These are phyloP conservation scores for Vannuccia rotundouncinata DNA, from an alignment of 2,888 invertebrate genomes.

Conservation along the genomic window DNA sequence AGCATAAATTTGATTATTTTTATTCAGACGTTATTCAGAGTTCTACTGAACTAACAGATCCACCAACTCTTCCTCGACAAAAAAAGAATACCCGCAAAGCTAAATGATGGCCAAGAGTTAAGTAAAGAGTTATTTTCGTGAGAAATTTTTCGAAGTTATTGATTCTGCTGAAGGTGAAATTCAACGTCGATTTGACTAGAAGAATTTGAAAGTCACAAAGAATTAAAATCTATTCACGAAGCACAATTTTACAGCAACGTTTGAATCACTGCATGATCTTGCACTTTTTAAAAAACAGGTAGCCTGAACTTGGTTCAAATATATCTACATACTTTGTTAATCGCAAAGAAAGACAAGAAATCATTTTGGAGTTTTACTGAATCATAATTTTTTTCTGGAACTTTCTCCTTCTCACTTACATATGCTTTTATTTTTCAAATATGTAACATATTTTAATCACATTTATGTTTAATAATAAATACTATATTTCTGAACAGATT, in stretches of 20 bases:
- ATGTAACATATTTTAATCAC: background rate
- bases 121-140: background rate
- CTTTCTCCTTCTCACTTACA: background rate
- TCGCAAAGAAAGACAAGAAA: background rate
- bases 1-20: background rate
- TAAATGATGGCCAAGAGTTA: background rate
- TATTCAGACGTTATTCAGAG: background rate
- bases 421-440: background rate
- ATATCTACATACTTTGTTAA: too few relatives aligned
- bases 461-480: background rate
- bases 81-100: background rate
- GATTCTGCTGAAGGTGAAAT: background rate
- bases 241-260: conserved; percentile 3
- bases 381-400: background rate
- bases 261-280: conserved; percentile 10
- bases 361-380: background rate
- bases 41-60: background rate
- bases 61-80: background rate
- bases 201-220: background rate
- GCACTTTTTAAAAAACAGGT: conserved; percentile 13
- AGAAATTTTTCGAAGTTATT: background rate
- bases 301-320: conserved; percentile 9
- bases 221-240: background rate
- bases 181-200: background rate
- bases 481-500: too few relatives aligned